Conservation (phyloP, 1,140 invertebrate genomes). For the Eupeodes corollae region DNA sequence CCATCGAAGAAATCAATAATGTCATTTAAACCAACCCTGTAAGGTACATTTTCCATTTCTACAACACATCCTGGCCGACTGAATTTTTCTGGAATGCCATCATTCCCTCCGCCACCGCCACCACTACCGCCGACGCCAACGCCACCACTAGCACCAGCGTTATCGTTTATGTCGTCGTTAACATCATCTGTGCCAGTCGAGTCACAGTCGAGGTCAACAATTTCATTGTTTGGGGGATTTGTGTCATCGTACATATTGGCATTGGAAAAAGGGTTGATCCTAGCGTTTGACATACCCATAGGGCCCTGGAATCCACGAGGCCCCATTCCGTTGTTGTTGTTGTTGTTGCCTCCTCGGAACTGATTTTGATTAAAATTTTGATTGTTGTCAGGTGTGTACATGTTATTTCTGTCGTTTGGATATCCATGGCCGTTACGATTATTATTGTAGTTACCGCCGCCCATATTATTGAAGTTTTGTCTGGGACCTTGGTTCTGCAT, state of each 20-base stretch:
- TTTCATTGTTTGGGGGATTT: background rate
- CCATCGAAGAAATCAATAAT: slow-evolving; percentile 76
- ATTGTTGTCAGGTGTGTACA: background rate
- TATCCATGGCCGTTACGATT: background rate
- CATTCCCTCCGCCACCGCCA: slow-evolving; percentile 2
- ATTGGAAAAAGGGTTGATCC: too few relatives aligned
- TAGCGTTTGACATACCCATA: background rate
- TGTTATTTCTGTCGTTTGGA: background rate
- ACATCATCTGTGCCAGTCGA: background rate
- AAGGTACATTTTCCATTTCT: slow-evolving; percentile 74
- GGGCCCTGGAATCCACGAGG: background rate
- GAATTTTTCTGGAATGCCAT: slow-evolving; percentile 46
- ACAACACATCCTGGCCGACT: slow-evolving; percentile 72
- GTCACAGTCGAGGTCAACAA: background rate
- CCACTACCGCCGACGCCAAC: background rate
- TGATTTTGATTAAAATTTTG: background rate
- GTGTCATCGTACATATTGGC: too few relatives aligned
- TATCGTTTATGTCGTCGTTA: background rate
- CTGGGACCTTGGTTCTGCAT: background rate
- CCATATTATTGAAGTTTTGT: background rate
- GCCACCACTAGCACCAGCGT: background rate
- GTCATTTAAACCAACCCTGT: slow-evolving; percentile 71
- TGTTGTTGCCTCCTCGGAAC: background rate
- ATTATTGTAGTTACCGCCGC: background rate
- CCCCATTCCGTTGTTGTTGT: background rate